Evolutionary conservation across 35 echinoderm and acorn worm species (phyloP), one percentile per base, ranked within the genome.

Genomic region (Heliocidaris erythrogramma): DNA sequence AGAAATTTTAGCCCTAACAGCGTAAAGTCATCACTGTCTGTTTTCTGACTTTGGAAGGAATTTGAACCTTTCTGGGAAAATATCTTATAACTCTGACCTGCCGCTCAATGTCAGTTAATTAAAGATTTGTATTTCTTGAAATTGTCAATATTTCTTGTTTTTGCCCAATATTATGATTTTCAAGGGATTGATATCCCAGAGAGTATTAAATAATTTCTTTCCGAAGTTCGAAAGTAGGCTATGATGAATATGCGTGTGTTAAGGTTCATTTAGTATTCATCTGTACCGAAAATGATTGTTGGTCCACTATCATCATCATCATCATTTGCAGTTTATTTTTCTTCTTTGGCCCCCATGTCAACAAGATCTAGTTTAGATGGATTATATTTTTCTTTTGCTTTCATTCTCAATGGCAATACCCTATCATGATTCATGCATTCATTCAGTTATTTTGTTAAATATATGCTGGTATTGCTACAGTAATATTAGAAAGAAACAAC

Each of bases 1-100:
- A 96, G 95, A 96, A 30, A 47, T 27, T 85, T 21, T 50, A 48
- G 3, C 48, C 30, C 69, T 61, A 71, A 42, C 35, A 42, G 35
- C n/a, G 35, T 29, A 2, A 18, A 35, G 32, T 42, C 48, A 27
- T 85, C 32, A 42, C 0, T 29, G 50, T 31, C 31, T n/a, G 71
- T 42, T 78, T 69, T 27, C 27, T 78, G 17, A 78, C 65, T 78
- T 5, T 27, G 65, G 65, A 78, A 78, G 18, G 17, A 27, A 78
- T 78, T 69, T 78, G 5, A 21, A 78, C 65, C 27, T 78, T 21
- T 27, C 24, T 13, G 1, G 61, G 52, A 56, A 71, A 24, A 24
- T 71, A 18, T 18, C 60, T 13, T 65, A 5, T 2, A 1, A 2
- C 27, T 27, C 27, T 69, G 27, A 78, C n/a, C 1, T 78, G 18